These are phyloP conservation scores for Papilio elwesi DNA, from an alignment of 2,888 invertebrate genomes.

Conservation along the genomic window DNA sequence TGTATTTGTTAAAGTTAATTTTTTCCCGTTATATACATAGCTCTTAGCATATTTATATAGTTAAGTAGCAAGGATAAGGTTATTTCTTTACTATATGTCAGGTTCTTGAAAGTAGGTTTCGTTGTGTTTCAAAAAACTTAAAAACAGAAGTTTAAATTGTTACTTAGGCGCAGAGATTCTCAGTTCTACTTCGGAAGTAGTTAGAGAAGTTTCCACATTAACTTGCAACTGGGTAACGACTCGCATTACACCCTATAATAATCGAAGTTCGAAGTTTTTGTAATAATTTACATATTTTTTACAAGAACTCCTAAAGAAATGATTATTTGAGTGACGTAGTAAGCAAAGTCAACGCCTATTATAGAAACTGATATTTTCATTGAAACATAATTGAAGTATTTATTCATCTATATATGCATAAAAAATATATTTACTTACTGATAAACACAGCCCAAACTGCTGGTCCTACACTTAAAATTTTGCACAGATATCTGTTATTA, in stretches of 20 bases:
- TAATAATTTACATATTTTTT: slow-evolving; percentile 7
- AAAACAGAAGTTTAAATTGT: not conserved
- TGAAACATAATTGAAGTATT: not conserved
- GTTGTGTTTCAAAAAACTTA: too few relatives aligned
- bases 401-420: not conserved
- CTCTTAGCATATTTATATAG: too few relatives aligned
- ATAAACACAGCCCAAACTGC: too few relatives aligned
- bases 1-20: too few relatives aligned
- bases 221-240: slow-evolving; percentile 5
- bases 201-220: slow-evolving; percentile 23
- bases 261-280: not conserved
- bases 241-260: not conserved
- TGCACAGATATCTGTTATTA: too few relatives aligned
- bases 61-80: too few relatives aligned
- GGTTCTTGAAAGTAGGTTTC: too few relatives aligned
- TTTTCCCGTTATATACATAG: too few relatives aligned
- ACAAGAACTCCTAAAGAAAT: not conserved
- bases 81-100: too few relatives aligned
- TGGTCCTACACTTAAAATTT: too few relatives aligned
- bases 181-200: slow-evolving; percentile 8
- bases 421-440: too few relatives aligned
- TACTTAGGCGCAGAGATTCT: not conserved
- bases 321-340: slow-evolving; percentile 4
- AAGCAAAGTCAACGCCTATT: not conserved
- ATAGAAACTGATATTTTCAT: not conserved